These are phyloP conservation scores for Synanthedon formicaeformis DNA, from an alignment of 2,888 invertebrate species.

Conservation along the genomic window DNA sequence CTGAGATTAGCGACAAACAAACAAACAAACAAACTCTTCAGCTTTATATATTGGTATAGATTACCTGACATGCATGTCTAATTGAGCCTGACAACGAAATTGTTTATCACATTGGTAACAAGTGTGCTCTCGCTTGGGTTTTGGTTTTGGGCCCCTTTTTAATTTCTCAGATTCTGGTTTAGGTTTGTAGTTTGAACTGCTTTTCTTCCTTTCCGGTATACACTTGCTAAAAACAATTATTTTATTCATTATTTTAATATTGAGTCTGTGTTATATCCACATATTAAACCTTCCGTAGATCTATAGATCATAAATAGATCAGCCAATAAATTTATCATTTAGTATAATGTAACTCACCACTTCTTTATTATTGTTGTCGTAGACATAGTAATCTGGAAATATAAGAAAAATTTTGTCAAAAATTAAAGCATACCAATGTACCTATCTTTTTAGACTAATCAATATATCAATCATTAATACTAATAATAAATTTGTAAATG, in stretches of 20 bases:
- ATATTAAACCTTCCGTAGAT: neutral
- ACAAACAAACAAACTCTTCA: no score
- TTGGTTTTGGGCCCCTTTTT: constrained; percentile 73
- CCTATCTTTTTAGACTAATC: no score
- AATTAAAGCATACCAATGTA: no score
- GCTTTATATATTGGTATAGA: no score
- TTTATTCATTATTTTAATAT: no score
- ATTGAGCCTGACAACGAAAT: constrained; percentile 72
- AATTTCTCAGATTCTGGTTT: constrained; percentile 69
- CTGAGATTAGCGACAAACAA: no score
- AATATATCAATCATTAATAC: no score
- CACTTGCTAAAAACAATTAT: constrained; percentile 38
- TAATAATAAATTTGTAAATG: no score
- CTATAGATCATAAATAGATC: no score
- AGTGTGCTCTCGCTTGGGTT: constrained; percentile 66
- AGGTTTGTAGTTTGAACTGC: constrained; percentile 58
- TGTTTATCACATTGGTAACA: constrained; percentile 72
- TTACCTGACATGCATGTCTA: constrained; percentile 72
- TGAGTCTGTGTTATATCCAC: neutral
- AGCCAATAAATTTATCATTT: no score
- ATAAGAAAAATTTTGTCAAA: neutral
- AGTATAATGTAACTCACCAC: constrained; percentile 30
- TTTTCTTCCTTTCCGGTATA: constrained; percentile 30
- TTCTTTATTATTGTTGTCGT: constrained; percentile 44
- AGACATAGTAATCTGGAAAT: neutral